Base-by-base conservation (phyloP, 1,140 invertebrate species). In the Drosophila biarmipes region DNA sequence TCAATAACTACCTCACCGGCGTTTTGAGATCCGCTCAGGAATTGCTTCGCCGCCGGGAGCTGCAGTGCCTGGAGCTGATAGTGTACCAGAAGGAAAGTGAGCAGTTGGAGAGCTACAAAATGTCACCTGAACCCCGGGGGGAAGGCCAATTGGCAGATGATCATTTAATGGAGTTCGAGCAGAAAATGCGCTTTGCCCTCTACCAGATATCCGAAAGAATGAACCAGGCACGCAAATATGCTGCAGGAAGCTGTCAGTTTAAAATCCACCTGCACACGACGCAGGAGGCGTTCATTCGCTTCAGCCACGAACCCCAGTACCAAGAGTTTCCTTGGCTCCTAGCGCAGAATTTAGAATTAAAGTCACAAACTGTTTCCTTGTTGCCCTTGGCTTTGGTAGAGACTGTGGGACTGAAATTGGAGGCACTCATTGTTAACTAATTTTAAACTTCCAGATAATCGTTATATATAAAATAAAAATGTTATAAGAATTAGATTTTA, bases 241-340 rank as follows among this genome's bases (percentile, higher is more conserved):
- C 77, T 3, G 48, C 73, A 4, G 49, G 68, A 12, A 72, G 63
- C 45, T 58, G 63, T 6, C 78, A 72, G 14, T 92, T 92, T n/a
- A 91, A 87, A 46, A 38, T 92, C 11, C 62, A 79, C 7, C 52
- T 92, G 2, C 76, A 92, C 46, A 92, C 91, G 0, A 84, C 85
- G 10, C 90, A 92, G 54, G 38, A 77, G 3, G 59, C 63, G 11
- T 92, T 90, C 53, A 42, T 80, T 0, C 59, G 72, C 2, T 34
- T 92, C 0, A 86, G 69, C 29, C 80, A 92, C 11, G 76, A 80
- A 12, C 21, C 80, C 14, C 66, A 89, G n/a, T 82, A 86, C 27
- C 91, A 92, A 49, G 86, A 91, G n/a, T 91, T 91, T 48, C 90
- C 90, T 4, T 91, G 90, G 90, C 43, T 91, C 6, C 76, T 85